These are phyloP conservation scores for Tetranychus truncatus DNA, from an alignment of 2,888 invertebrate species.

Conservation along the genomic window DNA sequence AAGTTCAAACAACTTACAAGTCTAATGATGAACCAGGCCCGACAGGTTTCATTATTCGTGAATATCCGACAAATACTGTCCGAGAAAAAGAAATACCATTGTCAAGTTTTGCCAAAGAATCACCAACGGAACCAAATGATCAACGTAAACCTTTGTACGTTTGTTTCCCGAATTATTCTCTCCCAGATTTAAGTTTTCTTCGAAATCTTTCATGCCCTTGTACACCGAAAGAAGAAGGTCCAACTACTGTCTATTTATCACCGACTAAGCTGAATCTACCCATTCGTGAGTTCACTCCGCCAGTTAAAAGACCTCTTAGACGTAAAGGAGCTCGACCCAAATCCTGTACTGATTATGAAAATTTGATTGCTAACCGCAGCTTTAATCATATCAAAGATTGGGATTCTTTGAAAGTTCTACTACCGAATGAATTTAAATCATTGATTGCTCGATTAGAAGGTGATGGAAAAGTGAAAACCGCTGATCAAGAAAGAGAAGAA, in stretches of 20 bases:
- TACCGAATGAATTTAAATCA: slow-evolving; percentile 48
- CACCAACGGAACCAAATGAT: neutral
- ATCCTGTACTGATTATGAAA: slow-evolving; percentile 62
- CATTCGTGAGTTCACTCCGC: slow-evolving; percentile 32
- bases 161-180: slow-evolving; percentile 70
- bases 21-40: neutral
- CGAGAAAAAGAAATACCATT: slow-evolving; percentile 10
- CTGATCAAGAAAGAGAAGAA: neutral
- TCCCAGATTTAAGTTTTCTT: slow-evolving; percentile 71
- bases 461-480: neutral
- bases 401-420: slow-evolving; percentile 70
- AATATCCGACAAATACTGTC: neutral
- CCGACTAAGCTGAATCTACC: slow-evolving; percentile 25
- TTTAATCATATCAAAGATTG: slow-evolving; percentile 73
- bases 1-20: slow-evolving; percentile 26
- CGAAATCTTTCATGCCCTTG: slow-evolving; percentile 33
- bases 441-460: slow-evolving; percentile 9
- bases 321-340: slow-evolving; percentile 39
- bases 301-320: neutral
- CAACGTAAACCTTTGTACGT: slow-evolving; percentile 51
- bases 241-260: slow-evolving; percentile 22
- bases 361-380: slow-evolving; percentile 51
- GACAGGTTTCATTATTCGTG: neutral
- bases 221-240: slow-evolving; percentile 19
- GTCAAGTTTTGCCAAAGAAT: neutral